Base-by-base conservation (phyloP, 1,140 invertebrate species). In the Cherax destructor region DNA sequence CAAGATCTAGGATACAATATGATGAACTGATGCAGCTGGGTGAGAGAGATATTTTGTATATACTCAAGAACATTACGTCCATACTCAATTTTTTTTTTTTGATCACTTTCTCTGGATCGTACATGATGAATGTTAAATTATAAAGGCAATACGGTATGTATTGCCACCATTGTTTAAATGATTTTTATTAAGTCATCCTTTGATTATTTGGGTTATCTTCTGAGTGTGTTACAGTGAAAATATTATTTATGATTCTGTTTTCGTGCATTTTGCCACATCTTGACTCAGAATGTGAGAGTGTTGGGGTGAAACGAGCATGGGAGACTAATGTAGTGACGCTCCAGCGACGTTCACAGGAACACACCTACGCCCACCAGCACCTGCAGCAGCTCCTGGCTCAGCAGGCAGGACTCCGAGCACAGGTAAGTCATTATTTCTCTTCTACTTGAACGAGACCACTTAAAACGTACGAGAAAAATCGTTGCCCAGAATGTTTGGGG, bases 21-120 rank as follows among this genome's bases (percentile, higher is more conserved):
- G 79, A 88, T n/a, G 87, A 88, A n/a, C 87, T 88, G 65, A 30
- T 65, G 76, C 87, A 88, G 18, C 78, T 88, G 7, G 87, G 87
- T 88, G 24, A 41, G 61, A 49, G 47, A 49, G 52, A 56, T 41
- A 56, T 41, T 41, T 41, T 41, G 30, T 41, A 41, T 41, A 41
- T 41, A 41, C 30, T 41, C 2, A 41, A 1, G 30, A 41, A 2
- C 30, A 41, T 41, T 41, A 41, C 2, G 30, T 41, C 30, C 30
- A 41, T 41, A 41, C 30, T 41, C 30, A 41, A 2, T 41, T 41
- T 41, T 41, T 41, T 41, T 41, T 41, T 41, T 41, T 41, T 41
- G 30, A 41, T 41, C 30, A 41, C 30, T 41, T 41, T 41, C 30
- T 41, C 30, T 41, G 30, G 30, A 41, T 41, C 2, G 30, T 41